Percentiles rank a stretch among this genome's conserved stretches.
phyloP scores from a whole-genome alignment of 2,888 invertebrate genomes.

The Dasysyrphus tricinctus region DNA sequence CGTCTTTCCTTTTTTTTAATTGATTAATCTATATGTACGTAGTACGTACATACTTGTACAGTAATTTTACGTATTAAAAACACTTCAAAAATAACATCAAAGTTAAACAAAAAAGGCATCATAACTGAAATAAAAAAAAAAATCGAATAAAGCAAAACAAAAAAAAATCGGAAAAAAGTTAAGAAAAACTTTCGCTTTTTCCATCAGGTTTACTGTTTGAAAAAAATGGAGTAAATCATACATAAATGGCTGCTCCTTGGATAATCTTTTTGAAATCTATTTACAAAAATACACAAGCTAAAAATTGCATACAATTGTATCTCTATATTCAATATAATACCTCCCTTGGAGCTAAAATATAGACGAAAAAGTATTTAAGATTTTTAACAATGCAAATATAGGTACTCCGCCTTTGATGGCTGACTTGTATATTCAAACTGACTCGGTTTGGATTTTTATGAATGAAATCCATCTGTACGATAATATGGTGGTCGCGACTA shows the following conservation, averaged over 20 bases:
- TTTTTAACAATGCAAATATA: not conserved
- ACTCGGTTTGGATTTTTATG: conserved; percentile 59
- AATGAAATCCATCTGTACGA: conserved; percentile 57
- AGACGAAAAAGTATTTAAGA: not conserved
- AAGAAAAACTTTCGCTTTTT: conserved; percentile 66
- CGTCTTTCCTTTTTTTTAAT: too few species aligned
- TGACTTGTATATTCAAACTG: not conserved
- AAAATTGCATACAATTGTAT: too few species aligned
- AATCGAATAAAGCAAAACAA: not conserved
- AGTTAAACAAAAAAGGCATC: too few species aligned
- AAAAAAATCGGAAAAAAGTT: not conserved
- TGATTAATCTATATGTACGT: too few species aligned
- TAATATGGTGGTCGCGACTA: conserved; percentile 14
- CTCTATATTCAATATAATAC: too few species aligned
- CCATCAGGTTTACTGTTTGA: not conserved
- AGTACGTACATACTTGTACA: too few species aligned
- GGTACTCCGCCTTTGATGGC: not conserved
- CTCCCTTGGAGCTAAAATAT: not conserved
- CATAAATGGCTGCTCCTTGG: not conserved
- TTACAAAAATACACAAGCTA: not conserved
- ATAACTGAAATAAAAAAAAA: not conserved
- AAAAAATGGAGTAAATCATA: not conserved
- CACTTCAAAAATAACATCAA: too few species aligned
- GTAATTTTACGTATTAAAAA: too few species aligned
- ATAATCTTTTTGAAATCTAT: not conserved